phyloP scores from a whole-genome alignment of 2,888 invertebrate genomes.

The Esperia sulphurella region DNA sequence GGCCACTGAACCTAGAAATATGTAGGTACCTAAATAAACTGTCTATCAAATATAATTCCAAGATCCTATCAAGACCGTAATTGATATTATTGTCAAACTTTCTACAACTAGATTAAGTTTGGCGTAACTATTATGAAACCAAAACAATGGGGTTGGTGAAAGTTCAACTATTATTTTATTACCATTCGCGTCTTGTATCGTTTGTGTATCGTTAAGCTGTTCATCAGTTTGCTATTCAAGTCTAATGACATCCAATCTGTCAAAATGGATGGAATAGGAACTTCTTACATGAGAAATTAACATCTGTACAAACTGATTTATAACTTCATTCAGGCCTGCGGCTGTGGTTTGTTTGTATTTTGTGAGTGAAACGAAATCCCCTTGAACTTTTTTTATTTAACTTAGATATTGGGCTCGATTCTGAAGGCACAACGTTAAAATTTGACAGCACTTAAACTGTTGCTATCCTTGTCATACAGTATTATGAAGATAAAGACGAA shows the following conservation, averaged over 20 bases:
- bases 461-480: no score
- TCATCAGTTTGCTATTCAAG: slow-evolving; percentile 36
- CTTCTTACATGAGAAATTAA: slow-evolving; percentile 9
- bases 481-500: no score
- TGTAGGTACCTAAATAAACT: background rate
- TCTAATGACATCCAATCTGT: slow-evolving; percentile 29
- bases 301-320: slow-evolving; percentile 2
- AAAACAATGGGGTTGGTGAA: slow-evolving; percentile 54
- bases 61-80: slow-evolving; percentile 12
- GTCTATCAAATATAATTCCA: slow-evolving; percentile 7
- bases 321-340: background rate
- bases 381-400: no score
- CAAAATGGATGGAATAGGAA: slow-evolving; percentile 19
- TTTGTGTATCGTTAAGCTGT: slow-evolving; percentile 28
- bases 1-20: no score
- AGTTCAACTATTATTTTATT: slow-evolving; percentile 43
- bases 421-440: no score
- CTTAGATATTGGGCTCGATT: no score
- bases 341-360: background rate
- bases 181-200: slow-evolving; percentile 27
- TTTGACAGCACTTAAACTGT: no score
- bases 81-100: slow-evolving; percentile 53
- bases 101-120: slow-evolving; percentile 49
- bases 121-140: slow-evolving; percentile 55
- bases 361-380: no score